phyloP scores from a whole-genome alignment of 2,888 invertebrate genomes.

The Baccha elongata region DNA sequence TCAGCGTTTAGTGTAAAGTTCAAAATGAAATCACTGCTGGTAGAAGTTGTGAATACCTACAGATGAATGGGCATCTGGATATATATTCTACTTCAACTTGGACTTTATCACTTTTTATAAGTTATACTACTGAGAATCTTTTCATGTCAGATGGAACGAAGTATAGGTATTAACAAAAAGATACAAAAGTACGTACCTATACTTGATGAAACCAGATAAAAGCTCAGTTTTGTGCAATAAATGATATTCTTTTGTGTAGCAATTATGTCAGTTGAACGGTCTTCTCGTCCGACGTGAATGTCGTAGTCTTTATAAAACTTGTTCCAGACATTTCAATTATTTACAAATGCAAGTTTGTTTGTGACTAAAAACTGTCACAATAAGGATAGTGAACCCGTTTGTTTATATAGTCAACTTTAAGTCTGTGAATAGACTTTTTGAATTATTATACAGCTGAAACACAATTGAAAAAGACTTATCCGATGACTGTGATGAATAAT shows the following conservation, averaged over 20 bases:
- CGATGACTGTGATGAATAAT: neutral
- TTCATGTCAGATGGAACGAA: neutral
- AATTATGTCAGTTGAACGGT: neutral
- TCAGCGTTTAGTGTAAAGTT: constrained; percentile 27
- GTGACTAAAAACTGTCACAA: neutral
- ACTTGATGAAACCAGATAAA: neutral
- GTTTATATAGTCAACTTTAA: neutral
- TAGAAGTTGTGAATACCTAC: neutral
- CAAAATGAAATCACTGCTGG: constrained; percentile 35
- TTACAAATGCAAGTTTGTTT: constrained; percentile 1
- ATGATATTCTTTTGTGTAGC: neutral
- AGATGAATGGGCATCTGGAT: constrained; percentile 1
- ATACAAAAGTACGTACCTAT: neutral
- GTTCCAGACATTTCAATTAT: constrained; percentile 4
- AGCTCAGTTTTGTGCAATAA: constrained; percentile 1
- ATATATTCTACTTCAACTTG: neutral
- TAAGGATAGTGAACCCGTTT: neutral
- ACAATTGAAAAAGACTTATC: neutral
- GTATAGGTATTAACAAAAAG: neutral
- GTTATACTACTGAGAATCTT: neutral
- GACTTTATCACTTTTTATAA: constrained; percentile 13
- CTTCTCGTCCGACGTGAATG: constrained; percentile 4
- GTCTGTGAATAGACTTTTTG: neutral
- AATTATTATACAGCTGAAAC: neutral
- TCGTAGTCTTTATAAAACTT: neutral